Base-by-base conservation (phyloP, 1,140 invertebrate species). In the Drosophila yakuba region DNA sequence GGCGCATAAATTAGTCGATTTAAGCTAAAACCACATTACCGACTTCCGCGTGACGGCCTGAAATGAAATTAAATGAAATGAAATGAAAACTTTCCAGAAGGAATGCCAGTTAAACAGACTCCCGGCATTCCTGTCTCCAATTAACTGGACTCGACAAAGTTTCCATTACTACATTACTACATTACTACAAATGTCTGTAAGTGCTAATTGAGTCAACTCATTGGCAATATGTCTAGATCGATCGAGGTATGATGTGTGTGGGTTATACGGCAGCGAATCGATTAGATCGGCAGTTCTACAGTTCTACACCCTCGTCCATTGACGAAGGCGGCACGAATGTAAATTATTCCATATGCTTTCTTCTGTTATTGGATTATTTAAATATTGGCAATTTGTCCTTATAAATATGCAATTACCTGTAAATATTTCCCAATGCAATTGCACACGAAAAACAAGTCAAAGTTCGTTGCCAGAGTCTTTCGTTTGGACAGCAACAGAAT, bases 381-480 rank as follows among this genome's bases (percentile, higher is more conserved):
- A 58, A 71, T 71, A n/a, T 57, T 36, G 6, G 44, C 36, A 43
- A 58, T 67, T 67, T 52, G 28, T 59, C 41, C 51, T 41, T 47
- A 80, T 48, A 54, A 63, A 73, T 67, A 82, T 78, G 61, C 67
- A 74, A 62, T 47, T 56, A 17, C 36, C 62, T 44, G 20, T 43
- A 15, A 59, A 48, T 38, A 50, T 61, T 41, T 11, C 43, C 32
- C 41, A 23, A 17, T 75, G 23, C 28, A 15, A 39, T 32, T n/a
- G 35, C 57, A 44, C 59, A 50, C 44, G 50, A 51, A 54, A 56
- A 80, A 56, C 43, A 52, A 56, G 71, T 77, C 56, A 89, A 66
- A 89, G 84, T 88, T 88, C 76, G 80, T 73, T 45, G 73, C 28
- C 60, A 61, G 17, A 83, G 83, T 86, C 83, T 88, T 88, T 88